Evolutionary conservation across 1,140 invertebrate genomes (phyloP).

Genomic region (Bombus difficillimus): DNA sequence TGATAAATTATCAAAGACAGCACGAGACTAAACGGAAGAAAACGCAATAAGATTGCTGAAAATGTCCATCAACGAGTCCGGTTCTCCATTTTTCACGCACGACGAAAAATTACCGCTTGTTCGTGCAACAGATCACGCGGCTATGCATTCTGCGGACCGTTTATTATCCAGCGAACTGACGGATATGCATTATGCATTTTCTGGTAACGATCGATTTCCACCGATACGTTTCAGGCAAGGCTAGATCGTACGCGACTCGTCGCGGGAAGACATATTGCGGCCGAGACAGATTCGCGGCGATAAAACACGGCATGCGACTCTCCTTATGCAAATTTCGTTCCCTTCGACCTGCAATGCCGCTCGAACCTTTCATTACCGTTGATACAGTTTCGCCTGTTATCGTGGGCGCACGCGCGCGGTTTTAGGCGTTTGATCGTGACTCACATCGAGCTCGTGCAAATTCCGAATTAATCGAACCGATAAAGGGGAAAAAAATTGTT

Average conservation of each 20-base stretch:
- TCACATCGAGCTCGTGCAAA: not conserved
- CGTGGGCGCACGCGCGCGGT: not conserved
- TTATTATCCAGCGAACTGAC: not conserved
- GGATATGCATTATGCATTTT: conserved; percentile 49
- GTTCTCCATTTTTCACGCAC: not conserved
- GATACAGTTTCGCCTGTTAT: not conserved
- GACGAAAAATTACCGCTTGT: not conserved
- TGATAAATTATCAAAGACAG: not conserved
- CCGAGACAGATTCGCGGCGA: conserved; percentile 30
- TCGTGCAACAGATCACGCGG: conserved; percentile 19
- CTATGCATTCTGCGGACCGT: conserved; percentile 8
- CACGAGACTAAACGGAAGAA: not conserved
- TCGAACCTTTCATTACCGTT: not conserved
- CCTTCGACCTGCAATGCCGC: not conserved
- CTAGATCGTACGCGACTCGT: conserved; percentile 13
- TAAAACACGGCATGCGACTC: conserved; percentile 20
- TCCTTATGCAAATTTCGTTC: conserved; percentile 30
- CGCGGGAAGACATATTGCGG: conserved; percentile 26
- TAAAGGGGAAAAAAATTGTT: not conserved
- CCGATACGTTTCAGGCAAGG: conserved; percentile 22
- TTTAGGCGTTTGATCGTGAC: not conserved
- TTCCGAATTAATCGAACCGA: not conserved
- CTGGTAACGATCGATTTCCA: conserved; percentile 11
- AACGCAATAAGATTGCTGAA: not conserved
- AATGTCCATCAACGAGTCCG: not conserved